These are phyloP conservation scores for Brachionus angularis DNA, from an alignment of 1,140 invertebrate species.

Conservation along the genomic window DNA sequence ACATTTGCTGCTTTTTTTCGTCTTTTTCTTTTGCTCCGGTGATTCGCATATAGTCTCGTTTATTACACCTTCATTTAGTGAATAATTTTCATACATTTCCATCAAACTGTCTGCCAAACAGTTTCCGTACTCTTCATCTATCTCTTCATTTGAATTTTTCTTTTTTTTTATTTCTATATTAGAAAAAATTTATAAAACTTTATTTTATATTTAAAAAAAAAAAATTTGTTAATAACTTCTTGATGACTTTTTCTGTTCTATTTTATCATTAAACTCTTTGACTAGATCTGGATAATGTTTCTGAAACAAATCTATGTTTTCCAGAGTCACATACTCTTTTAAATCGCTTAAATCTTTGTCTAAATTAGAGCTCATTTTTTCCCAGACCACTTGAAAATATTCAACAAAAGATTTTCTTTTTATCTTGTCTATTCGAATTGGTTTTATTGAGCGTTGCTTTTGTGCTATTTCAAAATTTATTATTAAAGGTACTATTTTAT, in stretches of 20 bases:
- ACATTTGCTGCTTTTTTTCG: background rate
- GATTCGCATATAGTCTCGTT: background rate
- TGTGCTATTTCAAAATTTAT: background rate
- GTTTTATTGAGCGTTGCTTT: background rate
- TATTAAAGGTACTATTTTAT: slow-evolving; percentile 32
- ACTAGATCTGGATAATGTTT: background rate
- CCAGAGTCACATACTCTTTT: slow-evolving; percentile 33
- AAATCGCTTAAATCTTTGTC: slow-evolving; percentile 37
- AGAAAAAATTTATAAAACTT: background rate
- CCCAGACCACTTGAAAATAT: slow-evolving; percentile 32
- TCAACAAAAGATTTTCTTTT: background rate
- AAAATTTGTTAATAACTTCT: background rate
- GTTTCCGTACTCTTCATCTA: slow-evolving; percentile 17
- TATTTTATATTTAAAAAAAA: background rate
- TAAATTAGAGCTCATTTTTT: background rate
- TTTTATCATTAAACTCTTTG: slow-evolving; percentile 12
- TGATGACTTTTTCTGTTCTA: slow-evolving; percentile 7
- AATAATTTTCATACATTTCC: slow-evolving; percentile 13
- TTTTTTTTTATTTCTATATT: background rate
- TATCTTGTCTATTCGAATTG: slow-evolving; percentile 25
- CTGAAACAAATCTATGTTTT: slow-evolving; percentile 31
- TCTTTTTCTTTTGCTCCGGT: background rate
- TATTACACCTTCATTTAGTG: background rate
- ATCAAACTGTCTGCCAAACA: slow-evolving; percentile 29
- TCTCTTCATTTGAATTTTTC: background rate